Conservation (phyloP, 2,888 invertebrate species). For the Punctoribates punctum region DNA sequence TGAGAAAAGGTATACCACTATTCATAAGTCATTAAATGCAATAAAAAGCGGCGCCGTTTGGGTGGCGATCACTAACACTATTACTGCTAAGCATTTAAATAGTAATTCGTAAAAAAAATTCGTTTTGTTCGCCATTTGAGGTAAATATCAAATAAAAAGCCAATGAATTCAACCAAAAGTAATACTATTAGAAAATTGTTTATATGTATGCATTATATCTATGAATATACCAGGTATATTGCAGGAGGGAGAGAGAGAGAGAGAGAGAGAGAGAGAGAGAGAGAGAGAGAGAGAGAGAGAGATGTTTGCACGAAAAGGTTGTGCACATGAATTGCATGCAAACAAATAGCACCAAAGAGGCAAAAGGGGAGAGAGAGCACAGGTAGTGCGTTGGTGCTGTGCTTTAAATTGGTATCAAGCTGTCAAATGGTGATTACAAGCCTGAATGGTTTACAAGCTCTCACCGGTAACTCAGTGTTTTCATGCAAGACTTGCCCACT, state of each 20-base stretch:
- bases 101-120: background rate
- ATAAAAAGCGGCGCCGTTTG: conserved; percentile 35
- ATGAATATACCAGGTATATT: no score
- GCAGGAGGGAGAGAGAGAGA: no score
- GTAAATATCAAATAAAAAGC: conserved; percentile 9
- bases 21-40: conserved; percentile 22
- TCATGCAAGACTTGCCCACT: conserved; percentile 29
- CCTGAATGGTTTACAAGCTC: conserved; percentile 33
- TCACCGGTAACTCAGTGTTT: conserved; percentile 29
- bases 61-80: background rate
- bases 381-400: background rate
- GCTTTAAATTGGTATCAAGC: conserved; percentile 22
- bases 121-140: conserved; percentile 1
- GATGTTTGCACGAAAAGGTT: conserved; percentile 25
- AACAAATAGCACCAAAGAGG: background rate
- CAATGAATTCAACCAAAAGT: conserved; percentile 3
- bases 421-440: conserved; percentile 37
- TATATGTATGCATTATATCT: no score
- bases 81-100: conserved; percentile 5
- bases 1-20: background rate
- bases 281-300: background rate
- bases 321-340: conserved; percentile 17
- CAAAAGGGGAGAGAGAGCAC: conserved; percentile 2
- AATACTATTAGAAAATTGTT: conserved; percentile 16
- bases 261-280: background rate